A percentile compares a stretch with the other conserved stretches of the same genome.
phyloP scores from a whole-genome alignment of 2,888 invertebrate species.

The Agrilus biguttatus region DNA sequence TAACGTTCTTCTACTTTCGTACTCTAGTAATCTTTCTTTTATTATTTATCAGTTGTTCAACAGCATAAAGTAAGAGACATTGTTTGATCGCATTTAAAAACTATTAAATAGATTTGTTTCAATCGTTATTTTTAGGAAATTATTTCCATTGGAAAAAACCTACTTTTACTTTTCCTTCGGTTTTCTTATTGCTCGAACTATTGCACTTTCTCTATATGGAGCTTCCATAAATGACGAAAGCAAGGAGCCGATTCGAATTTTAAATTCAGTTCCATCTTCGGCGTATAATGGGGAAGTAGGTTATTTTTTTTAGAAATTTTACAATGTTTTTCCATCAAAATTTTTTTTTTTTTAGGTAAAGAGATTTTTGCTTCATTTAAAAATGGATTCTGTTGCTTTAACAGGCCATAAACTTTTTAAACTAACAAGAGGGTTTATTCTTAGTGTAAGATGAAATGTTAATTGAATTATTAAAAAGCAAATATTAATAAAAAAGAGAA shows the following conservation, averaged over 20 bases:
- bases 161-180: slow-evolving; percentile 52
- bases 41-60: slow-evolving; percentile 55
- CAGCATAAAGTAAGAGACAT: slow-evolving; percentile 33
- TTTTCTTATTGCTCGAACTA: slow-evolving; percentile 43
- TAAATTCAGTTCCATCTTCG: slow-evolving; percentile 47
- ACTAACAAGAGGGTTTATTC: slow-evolving; percentile 5
- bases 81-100: too few species aligned
- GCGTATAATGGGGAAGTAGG: slow-evolving; percentile 47
- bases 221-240: slow-evolving; percentile 25
- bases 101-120: neutral
- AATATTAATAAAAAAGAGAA: too few species aligned
- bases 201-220: slow-evolving; percentile 28
- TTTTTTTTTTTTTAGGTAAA: slow-evolving; percentile 3
- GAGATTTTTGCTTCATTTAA: slow-evolving; percentile 6
- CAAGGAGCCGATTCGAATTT: slow-evolving; percentile 25
- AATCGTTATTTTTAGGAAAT: slow-evolving; percentile 16
- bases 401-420: slow-evolving; percentile 8
- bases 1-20: slow-evolving; percentile 48
- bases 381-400: slow-evolving; percentile 4
- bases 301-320: neutral
- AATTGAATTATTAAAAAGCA: too few species aligned
- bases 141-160: slow-evolving; percentile 31
- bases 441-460: slow-evolving; percentile 3
- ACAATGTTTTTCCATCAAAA: neutral
- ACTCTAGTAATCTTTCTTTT: slow-evolving; percentile 53